Evolutionary conservation across 1,140 invertebrate genomes (phyloP).

Genomic region (Sminthurides bifidus): DNA sequence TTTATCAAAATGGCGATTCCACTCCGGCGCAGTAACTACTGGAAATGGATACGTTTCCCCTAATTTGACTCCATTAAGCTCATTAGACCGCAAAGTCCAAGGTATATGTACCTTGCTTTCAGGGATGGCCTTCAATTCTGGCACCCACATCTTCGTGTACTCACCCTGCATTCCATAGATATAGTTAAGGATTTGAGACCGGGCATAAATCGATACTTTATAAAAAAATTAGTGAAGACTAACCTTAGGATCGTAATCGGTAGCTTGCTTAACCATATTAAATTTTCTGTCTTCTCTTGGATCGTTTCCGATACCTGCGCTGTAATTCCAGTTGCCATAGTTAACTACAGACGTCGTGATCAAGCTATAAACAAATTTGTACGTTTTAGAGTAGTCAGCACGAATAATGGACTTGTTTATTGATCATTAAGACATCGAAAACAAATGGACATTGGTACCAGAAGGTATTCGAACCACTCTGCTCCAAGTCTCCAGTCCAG

Average conservation of each 20-base stretch:
- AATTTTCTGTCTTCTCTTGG: constrained; percentile 40
- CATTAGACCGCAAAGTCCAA: not conserved
- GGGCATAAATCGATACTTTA: too few relatives aligned
- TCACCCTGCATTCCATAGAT: too few relatives aligned
- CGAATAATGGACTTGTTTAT: too few relatives aligned
- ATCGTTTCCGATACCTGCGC: constrained; percentile 40
- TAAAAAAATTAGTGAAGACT: too few relatives aligned
- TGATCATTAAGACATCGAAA: not conserved
- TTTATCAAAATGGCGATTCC: too few relatives aligned
- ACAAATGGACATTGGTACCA: constrained; percentile 28
- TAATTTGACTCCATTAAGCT: not conserved
- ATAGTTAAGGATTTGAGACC: too few relatives aligned
- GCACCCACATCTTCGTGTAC: constrained; percentile 23
- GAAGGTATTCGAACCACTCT: constrained; percentile 39
- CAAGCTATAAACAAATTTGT: constrained; percentile 32
- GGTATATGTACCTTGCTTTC: not conserved
- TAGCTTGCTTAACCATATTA: constrained; percentile 40
- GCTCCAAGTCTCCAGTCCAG: constrained; percentile 42
- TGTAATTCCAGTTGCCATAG: constrained; percentile 42
- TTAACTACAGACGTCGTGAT: constrained; percentile 42
- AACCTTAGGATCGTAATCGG: constrained; percentile 40
- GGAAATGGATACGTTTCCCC: too few relatives aligned
- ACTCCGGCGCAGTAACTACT: too few relatives aligned
- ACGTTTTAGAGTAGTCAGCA: not conserved
- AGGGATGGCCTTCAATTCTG: not conserved